Conservation (phyloP, 2,797 vertebrate genomes). For the Vireo griseus region DNA sequence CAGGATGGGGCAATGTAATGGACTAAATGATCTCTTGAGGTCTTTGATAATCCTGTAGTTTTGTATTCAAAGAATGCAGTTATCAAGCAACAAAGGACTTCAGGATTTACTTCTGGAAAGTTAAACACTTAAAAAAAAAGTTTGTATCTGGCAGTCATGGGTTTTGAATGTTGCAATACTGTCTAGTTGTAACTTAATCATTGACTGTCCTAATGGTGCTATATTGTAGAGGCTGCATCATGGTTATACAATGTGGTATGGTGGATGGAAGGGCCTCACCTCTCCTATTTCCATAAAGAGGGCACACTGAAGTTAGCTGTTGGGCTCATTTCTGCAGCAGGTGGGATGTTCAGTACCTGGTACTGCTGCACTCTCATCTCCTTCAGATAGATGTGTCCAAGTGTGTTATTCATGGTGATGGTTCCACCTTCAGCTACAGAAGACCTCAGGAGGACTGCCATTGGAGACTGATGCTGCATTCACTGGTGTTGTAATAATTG, state of each 20-base stretch:
- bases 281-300: neutral
- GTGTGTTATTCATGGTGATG: neutral
- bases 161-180: neutral
- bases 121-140: neutral
- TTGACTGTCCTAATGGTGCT: neutral
- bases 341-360: neutral
- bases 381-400: neutral
- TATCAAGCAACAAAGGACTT: neutral
- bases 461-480: neutral
- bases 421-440: neutral
- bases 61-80: neutral
- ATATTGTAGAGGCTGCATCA: neutral
- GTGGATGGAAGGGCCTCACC: neutral
- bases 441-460: neutral
- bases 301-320: neutral
- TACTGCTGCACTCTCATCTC: neutral
- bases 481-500: neutral
- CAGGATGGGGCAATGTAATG: neutral
- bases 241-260: neutral
- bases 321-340: neutral
- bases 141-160: neutral
- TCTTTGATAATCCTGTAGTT: neutral
- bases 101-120: neutral
- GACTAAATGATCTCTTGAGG: neutral
- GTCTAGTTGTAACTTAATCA: neutral